phyloP scores from a whole-genome alignment of 2,888 invertebrate species.

The Noctua janthina region DNA sequence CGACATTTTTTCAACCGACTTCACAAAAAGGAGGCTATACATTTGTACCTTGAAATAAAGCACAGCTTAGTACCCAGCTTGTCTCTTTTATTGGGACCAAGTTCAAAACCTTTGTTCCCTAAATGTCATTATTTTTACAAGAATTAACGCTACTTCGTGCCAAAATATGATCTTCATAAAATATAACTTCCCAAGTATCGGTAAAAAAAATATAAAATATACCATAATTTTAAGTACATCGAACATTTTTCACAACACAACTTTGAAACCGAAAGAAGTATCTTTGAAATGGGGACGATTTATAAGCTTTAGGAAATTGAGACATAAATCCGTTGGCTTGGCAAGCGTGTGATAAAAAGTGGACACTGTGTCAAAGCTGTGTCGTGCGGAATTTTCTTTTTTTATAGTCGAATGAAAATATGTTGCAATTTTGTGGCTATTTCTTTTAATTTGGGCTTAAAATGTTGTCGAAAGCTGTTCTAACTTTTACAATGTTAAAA shows the following conservation, averaged over 20 bases:
- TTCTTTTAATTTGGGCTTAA: neutral
- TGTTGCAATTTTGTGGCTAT: constrained; percentile 25
- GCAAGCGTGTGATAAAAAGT: constrained; percentile 65
- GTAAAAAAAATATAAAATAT: neutral
- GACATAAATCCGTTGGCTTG: constrained; percentile 67
- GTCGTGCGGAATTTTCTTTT: constrained; percentile 42
- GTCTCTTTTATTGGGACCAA: neutral
- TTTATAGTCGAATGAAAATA: constrained; percentile 36
- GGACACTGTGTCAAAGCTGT: constrained; percentile 60
- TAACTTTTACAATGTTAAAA: too few species aligned
- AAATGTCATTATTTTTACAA: neutral
- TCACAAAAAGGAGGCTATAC: neutral
- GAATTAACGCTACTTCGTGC: neutral
- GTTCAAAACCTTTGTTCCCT: neutral
- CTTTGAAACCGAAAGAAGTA: constrained; percentile 53
- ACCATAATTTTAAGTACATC: constrained; percentile 18
- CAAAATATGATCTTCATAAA: constrained; percentile 8
- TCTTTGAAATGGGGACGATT: constrained; percentile 67
- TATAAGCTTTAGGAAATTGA: constrained; percentile 73
- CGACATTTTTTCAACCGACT: neutral
- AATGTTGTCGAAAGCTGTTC: neutral
- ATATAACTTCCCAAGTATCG: neutral
- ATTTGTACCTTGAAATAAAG: neutral
- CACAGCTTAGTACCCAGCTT: neutral
- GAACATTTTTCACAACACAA: constrained; percentile 46